These are phyloP conservation scores for Lissocephala sabroskyi DNA, from an alignment of 2,888 invertebrate species.

Conservation along the genomic window DNA sequence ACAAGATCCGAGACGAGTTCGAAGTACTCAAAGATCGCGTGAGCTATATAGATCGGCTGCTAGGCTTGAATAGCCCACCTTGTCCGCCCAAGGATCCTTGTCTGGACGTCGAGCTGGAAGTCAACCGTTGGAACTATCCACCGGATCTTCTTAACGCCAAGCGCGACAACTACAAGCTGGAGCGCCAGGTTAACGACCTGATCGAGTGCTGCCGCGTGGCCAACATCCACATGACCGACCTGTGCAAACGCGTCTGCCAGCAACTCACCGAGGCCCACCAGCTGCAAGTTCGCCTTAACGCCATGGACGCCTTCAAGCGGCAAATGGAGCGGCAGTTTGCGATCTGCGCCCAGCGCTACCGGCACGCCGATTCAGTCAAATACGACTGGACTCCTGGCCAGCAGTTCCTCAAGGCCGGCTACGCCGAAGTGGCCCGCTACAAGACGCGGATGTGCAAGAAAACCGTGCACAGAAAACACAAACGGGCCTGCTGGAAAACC, in stretches of 20 bases:
- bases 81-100: slow-evolving; percentile 19
- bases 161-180: slow-evolving; percentile 19
- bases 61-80: neutral
- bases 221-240: slow-evolving; percentile 3
- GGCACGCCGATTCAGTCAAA: slow-evolving; percentile 13
- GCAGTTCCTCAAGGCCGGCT: too few species aligned
- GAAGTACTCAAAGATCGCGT: neutral
- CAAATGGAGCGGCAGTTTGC: slow-evolving; percentile 20
- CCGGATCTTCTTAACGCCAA: slow-evolving; percentile 20
- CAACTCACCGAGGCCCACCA: slow-evolving; percentile 5
- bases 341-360: slow-evolving; percentile 28
- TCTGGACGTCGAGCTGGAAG: slow-evolving; percentile 19
- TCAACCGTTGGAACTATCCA: slow-evolving; percentile 1
- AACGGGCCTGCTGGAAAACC: too few species aligned
- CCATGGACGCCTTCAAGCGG: slow-evolving; percentile 23
- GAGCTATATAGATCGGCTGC: neutral
- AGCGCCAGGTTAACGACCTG: slow-evolving; percentile 27
- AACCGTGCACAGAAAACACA: too few species aligned
- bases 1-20: too few species aligned
- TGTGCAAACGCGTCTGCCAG: slow-evolving; percentile 1
- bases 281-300: slow-evolving; percentile 12
- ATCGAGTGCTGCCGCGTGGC: slow-evolving; percentile 9
- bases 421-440: too few species aligned
- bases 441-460: too few species aligned
- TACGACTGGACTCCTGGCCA: slow-evolving; percentile 22